phyloP scores from a whole-genome alignment of 2,888 invertebrate genomes.

The Polydesmus complanatus region DNA sequence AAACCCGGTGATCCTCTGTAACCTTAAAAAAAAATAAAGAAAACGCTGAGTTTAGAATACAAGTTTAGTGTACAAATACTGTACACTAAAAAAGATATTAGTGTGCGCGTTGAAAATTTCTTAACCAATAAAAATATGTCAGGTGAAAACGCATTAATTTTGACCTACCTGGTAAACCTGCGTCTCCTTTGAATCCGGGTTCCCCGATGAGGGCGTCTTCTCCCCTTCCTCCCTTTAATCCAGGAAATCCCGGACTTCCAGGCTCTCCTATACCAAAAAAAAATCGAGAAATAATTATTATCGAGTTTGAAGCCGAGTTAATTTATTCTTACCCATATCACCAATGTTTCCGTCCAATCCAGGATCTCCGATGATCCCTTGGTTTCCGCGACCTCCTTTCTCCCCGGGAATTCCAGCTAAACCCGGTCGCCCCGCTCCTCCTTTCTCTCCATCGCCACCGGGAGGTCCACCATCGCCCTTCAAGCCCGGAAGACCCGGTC shows the following conservation, averaged over 20 bases:
- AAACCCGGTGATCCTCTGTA: not conserved
- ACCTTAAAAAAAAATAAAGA: not conserved
- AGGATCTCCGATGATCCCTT: conserved; percentile 24
- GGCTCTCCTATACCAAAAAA: conserved; percentile 12
- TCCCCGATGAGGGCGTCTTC: conserved; percentile 20
- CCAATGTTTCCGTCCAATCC: conserved; percentile 23
- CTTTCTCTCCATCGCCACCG: conserved; percentile 15
- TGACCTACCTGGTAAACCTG: not conserved
- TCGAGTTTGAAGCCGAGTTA: not conserved
- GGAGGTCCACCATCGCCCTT: conserved; percentile 16
- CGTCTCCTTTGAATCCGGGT: conserved; percentile 49
- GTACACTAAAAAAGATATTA: too few species aligned
- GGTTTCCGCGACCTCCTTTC: conserved; percentile 23
- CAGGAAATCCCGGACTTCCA: conserved; percentile 16
- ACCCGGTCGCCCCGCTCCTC: conserved; percentile 16
- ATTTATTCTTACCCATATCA: conserved; percentile 16
- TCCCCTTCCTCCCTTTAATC: conserved; percentile 18
- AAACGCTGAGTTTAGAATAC: not conserved
- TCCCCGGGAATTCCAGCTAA: conserved; percentile 18
- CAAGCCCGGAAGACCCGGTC: not conserved
- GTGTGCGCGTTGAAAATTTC: too few species aligned
- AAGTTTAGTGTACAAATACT: not conserved
- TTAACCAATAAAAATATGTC: too few species aligned
- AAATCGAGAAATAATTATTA: conserved; percentile 11
- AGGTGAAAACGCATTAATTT: too few species aligned